phyloP scores from a whole-genome alignment of 1,140 invertebrate species.

The Drosophila eugracilis region DNA sequence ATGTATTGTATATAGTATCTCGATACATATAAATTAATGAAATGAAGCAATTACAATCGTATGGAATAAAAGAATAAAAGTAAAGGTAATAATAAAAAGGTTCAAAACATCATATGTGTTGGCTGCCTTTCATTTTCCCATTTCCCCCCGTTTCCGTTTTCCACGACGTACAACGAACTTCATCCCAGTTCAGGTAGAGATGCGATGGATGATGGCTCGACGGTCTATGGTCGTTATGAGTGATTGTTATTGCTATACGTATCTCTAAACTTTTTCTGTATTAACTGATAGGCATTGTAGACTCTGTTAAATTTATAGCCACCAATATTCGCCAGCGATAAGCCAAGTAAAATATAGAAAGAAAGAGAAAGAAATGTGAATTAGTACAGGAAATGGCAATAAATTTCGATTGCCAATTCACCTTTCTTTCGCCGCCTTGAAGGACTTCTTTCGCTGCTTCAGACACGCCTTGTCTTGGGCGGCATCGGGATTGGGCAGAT shows the following conservation, averaged over 20 bases:
- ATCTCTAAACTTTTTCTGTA: conserved; percentile 89
- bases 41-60: conserved; percentile 83
- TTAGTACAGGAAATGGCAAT: conserved; percentile 32
- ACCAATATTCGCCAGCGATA: conserved; percentile 34
- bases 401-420: conserved; percentile 24
- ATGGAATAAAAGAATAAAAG: conserved; percentile 69
- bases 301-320: conserved; percentile 83
- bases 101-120: conserved; percentile 63
- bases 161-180: conserved; percentile 36
- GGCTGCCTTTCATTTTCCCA: conserved; percentile 32
- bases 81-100: conserved; percentile 63
- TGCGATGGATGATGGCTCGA: conserved; percentile 34
- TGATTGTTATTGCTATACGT: conserved; percentile 87
- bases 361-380: conserved; percentile 13
- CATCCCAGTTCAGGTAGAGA: conserved; percentile 43
- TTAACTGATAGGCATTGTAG: conserved; percentile 89
- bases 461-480: conserved; percentile 82
- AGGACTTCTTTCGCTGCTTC: conserved; percentile 85
- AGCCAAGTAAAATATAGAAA: conserved; percentile 20
- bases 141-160: neutral
- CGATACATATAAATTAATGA: conserved; percentile 78
- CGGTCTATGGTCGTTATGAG: conserved; percentile 50
- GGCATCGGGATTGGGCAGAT: conserved; percentile 81
- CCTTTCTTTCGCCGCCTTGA: conserved; percentile 84
- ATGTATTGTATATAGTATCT: conserved; percentile 64